Evolutionary conservation across 2,888 invertebrate species (phyloP).

Genomic region (Toxonevra muliebris): DNA sequence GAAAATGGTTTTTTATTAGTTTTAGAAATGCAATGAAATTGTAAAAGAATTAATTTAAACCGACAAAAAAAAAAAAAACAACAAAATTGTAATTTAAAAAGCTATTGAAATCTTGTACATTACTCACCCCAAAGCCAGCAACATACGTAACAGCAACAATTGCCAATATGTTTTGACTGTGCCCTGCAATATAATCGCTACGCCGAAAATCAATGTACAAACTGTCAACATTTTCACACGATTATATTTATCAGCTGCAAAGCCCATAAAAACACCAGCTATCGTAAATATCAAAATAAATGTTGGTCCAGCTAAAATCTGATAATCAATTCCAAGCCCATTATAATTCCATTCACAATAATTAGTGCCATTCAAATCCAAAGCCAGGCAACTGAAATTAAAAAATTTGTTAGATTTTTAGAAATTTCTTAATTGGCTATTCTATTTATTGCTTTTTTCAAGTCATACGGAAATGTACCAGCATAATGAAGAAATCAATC

Average conservation of each 20-base stretch:
- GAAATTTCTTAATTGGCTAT: too few relatives aligned
- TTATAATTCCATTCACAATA: constrained; percentile 95
- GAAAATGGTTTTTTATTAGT: neutral
- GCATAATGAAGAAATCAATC: too few relatives aligned
- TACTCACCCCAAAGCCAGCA: constrained; percentile 83
- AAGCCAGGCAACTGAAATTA: constrained; percentile 70
- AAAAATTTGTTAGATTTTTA: neutral
- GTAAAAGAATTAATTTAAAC: neutral
- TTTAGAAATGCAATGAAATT: neutral
- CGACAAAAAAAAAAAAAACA: neutral
- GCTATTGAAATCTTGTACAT: neutral
- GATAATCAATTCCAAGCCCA: constrained; percentile 90
- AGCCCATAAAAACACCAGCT: constrained; percentile 84
- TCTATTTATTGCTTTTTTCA: too few relatives aligned
- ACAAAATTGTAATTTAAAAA: neutral
- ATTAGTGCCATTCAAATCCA: constrained; percentile 74
- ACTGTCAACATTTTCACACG: constrained; percentile 78
- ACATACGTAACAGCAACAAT: constrained; percentile 83
- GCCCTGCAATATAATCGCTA: constrained; percentile 87
- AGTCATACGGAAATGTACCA: too few relatives aligned
- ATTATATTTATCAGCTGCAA: constrained; percentile 82
- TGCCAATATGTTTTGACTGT: constrained; percentile 90
- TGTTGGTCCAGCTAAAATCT: constrained; percentile 90
- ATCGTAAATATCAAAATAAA: constrained; percentile 93
- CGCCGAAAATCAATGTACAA: constrained; percentile 82